phyloP scores from a whole-genome alignment of 2,888 invertebrate species.

The Melanchra persicariae region DNA sequence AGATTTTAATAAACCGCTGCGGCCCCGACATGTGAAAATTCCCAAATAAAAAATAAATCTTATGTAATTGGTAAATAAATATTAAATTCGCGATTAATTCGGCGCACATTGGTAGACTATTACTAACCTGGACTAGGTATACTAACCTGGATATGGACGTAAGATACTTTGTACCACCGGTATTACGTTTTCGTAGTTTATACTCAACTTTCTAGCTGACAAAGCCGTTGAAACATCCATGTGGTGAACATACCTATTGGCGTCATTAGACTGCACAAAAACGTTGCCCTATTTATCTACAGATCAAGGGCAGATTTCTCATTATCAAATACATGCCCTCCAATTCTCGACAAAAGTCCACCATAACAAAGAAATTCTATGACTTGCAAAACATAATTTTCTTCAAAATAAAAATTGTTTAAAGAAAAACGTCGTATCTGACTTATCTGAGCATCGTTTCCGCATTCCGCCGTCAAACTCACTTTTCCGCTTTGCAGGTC shows the following conservation, averaged over 20 bases:
- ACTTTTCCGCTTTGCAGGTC: constrained; percentile 47
- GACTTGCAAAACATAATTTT: constrained; percentile 39
- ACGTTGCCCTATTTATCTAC: not conserved
- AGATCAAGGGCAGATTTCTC: constrained; percentile 10
- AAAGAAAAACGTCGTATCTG: constrained; percentile 33
- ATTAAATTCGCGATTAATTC: too few species aligned
- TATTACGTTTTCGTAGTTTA: too few species aligned
- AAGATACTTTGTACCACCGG: too few species aligned
- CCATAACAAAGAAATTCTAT: constrained; percentile 28
- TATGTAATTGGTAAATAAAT: too few species aligned
- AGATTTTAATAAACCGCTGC: not conserved
- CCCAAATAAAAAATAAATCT: too few species aligned
- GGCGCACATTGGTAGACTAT: too few species aligned
- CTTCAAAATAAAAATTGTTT: constrained; percentile 41
- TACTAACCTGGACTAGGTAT: too few species aligned
- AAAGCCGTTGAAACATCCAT: too few species aligned
- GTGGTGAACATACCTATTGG: too few species aligned
- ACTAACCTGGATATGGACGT: too few species aligned
- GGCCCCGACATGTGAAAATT: too few species aligned
- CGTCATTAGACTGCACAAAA: not conserved
- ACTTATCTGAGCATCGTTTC: constrained; percentile 37
- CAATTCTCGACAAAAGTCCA: constrained; percentile 31
- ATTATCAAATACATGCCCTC: constrained; percentile 21
- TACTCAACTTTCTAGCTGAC: too few species aligned
- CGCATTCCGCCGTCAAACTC: constrained; percentile 59